Evolutionary conservation across 1,140 invertebrate genomes (phyloP).

Genomic region (Microplitis demolitor): DNA sequence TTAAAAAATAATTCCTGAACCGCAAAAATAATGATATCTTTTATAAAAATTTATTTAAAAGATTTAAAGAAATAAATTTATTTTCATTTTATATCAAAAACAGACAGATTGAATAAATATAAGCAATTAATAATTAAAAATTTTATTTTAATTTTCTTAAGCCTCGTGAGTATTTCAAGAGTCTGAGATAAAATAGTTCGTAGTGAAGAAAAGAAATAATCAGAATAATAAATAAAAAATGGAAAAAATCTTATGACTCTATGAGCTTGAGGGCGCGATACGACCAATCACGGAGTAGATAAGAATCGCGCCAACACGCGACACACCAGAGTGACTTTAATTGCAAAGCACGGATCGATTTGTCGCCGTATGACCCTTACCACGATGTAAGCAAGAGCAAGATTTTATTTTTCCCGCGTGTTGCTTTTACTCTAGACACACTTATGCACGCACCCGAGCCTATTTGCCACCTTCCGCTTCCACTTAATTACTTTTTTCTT

Average conservation of each 20-base stretch:
- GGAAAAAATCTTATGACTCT: conserved; percentile 18
- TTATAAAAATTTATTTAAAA: too few species aligned
- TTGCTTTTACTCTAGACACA: conserved; percentile 12
- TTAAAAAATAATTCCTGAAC: too few species aligned
- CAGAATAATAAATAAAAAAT: background rate
- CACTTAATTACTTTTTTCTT: conserved; percentile 10
- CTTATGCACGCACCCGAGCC: conserved; percentile 36
- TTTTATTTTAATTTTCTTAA: too few species aligned
- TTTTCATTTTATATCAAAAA: too few species aligned
- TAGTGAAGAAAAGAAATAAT: background rate
- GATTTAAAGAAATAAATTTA: too few species aligned
- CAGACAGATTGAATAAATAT: too few species aligned
- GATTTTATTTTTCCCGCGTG: conserved; percentile 5
- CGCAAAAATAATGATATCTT: too few species aligned
- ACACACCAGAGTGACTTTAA: conserved; percentile 50
- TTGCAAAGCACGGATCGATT: conserved; percentile 56
- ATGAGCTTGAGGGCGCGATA: conserved; percentile 23
- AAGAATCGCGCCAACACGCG: conserved; percentile 46
- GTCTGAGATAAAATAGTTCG: background rate
- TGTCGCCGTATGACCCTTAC: conserved; percentile 44
- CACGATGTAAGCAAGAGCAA: background rate
- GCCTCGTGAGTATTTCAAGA: background rate
- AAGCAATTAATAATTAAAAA: too few species aligned
- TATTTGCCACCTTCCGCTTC: conserved; percentile 7
- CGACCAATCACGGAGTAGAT: conserved; percentile 50